Conservation (phyloP, 92 coral and sea anemone genomes). For the Micromussa lordhowensis region DNA sequence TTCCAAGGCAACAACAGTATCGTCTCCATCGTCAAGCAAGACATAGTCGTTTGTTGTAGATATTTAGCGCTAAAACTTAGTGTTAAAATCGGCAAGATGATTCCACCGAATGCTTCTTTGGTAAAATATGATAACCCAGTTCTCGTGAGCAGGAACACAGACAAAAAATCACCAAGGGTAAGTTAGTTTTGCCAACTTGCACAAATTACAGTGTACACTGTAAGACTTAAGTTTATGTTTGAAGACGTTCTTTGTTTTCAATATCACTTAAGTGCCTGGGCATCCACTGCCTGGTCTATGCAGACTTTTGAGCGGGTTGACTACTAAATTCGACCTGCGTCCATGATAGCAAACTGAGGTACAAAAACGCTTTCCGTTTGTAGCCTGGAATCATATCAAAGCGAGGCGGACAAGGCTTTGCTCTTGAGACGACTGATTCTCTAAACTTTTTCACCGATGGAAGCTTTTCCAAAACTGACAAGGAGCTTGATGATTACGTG, state of each 20-base stretch:
- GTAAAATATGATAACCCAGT: slow-evolving; percentile 98
- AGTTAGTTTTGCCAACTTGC: slow-evolving; percentile 41
- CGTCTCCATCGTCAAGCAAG: not conserved
- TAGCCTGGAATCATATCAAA: no score
- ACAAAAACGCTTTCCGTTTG: no score
- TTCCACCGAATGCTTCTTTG: slow-evolving; percentile 98
- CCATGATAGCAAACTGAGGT: no score
- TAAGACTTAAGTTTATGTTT: no score
- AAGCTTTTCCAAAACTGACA: no score
- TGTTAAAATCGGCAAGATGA: slow-evolving; percentile 60
- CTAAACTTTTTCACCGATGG: no score
- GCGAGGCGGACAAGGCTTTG: no score
- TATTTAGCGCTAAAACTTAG: not conserved
- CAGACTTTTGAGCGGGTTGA: not conserved
- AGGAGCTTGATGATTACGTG: no score
- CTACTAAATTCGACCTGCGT: not conserved
- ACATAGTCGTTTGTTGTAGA: not conserved
- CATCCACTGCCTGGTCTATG: not conserved
- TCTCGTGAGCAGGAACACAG: slow-evolving; percentile 98
- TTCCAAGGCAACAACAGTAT: slow-evolving; percentile 43
- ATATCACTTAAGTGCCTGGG: not conserved
- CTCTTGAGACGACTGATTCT: no score
- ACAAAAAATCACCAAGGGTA: slow-evolving; percentile 98
- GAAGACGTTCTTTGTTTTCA: not conserved
- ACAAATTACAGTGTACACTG: no score